Base-by-base conservation (phyloP, 2,888 invertebrate species). In the Parascotia fuliginaria region DNA sequence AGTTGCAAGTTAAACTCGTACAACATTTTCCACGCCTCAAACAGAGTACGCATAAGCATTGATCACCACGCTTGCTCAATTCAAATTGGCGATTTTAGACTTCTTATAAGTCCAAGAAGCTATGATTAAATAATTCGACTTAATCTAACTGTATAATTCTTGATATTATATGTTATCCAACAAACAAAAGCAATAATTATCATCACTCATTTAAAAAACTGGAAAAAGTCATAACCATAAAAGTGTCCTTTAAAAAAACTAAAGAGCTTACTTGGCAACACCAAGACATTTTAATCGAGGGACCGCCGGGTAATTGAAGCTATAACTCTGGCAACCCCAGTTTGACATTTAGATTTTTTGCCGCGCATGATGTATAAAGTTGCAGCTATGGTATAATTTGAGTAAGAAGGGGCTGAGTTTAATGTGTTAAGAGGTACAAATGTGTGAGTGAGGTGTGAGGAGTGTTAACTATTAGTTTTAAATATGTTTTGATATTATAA, bases 291-390 rank as follows among this genome's bases (percentile, higher is more conserved):
- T 89, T 90, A 90, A 91, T 89, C 87, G 87, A 73, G 80, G 73
- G 72, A 69, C 77, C 77, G 73, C 75, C 68, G 61, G 74, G 83
- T 91, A 91, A 92, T 92, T 91, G 91, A 83, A 86, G 83, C 83
- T 74, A 91, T 92, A 90, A 90, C 81, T 91, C 86, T 89, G 83
- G 85, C 87, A 83, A 75, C 89, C 89, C 89, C 85, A 79, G 73
- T 89, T 88, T 89, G 91, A 91, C 91, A 90, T 91, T 91, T 90
- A 85, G 83, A 77, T 89, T 86, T 85, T 89, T 79, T 65, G 81
- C 77, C 82, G 76, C 79, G 75, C 77, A 77, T 81, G 81, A 82
- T 77, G 83, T 84, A 81, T 85, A 84, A n/a, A 85, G 84, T 83
- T 78, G 80, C 78, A 68, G 71, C 70, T 75, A 43, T 62, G 38